A percentile compares a stretch with the other conserved stretches of the same genome.
These are phyloP conservation scores for Cryptocheilus praepositus DNA, from an alignment of 2,888 invertebrate species.

Conservation along the genomic window DNA sequence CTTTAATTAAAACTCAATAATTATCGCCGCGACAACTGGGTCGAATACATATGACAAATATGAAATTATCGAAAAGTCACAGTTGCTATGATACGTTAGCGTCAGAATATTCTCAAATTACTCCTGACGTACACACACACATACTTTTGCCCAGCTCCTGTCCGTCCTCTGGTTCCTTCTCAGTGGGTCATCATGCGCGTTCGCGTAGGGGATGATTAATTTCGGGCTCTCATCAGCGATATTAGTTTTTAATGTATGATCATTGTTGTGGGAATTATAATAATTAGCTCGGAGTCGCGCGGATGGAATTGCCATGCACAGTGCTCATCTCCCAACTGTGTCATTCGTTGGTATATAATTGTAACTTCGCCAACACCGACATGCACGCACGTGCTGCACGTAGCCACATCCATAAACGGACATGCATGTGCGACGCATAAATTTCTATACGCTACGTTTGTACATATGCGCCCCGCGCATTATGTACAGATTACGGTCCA, in stretches of 20 bases:
- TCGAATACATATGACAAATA: too few species aligned
- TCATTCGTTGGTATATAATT: conserved; percentile 42
- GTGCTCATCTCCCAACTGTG: conserved; percentile 53
- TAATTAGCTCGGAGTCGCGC: conserved; percentile 59
- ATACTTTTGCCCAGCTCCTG: conserved; percentile 41
- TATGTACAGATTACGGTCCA: conserved; percentile 4
- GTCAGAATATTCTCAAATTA: too few species aligned
- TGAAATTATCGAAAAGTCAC: too few species aligned
- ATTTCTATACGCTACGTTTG: conserved; percentile 15
- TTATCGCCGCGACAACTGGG: too few species aligned
- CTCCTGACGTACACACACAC: conserved; percentile 14
- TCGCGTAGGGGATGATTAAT: conserved; percentile 53
- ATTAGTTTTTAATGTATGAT: conserved; percentile 61
- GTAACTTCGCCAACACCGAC: conserved; percentile 30
- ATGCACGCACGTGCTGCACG: conserved; percentile 7
- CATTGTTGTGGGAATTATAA: conserved; percentile 61
- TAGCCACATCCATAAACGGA: conserved; percentile 5
- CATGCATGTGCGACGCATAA: conserved; percentile 11
- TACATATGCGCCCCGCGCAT: not conserved
- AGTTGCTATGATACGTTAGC: too few species aligned
- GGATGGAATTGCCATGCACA: conserved; percentile 22
- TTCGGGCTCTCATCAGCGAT: conserved; percentile 52
- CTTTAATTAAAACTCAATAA: too few species aligned
- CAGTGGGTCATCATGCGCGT: conserved; percentile 32
- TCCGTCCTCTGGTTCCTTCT: conserved; percentile 21